A percentile compares a stretch with the other conserved stretches of the same genome.
Evolutionary conservation across 2,113 vertebrate genomes (phyloP).

Genomic region (Amazona vittata): DNA sequence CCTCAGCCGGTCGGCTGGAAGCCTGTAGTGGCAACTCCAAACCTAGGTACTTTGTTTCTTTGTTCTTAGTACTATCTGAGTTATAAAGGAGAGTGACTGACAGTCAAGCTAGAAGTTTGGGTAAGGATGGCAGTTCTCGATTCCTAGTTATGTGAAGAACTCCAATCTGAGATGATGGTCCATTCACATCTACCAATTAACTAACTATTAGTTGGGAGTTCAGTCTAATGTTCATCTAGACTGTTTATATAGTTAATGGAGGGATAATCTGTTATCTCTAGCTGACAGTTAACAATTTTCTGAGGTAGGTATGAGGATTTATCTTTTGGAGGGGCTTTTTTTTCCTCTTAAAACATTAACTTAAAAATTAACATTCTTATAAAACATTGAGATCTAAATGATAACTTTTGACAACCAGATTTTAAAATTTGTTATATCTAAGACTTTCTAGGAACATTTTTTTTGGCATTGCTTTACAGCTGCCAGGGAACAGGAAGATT

Average conservation of each 20-base stretch:
- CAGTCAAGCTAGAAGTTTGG: neutral
- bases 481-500: neutral
- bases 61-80: neutral
- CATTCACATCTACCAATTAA: neutral
- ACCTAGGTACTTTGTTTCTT: neutral
- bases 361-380: neutral
- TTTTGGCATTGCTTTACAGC: neutral
- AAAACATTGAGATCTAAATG: neutral
- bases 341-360: neutral
- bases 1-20: neutral
- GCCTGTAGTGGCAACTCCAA: neutral
- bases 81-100: neutral
- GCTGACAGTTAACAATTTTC: neutral
- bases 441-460: neutral
- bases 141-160: neutral
- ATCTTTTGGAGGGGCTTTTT: neutral
- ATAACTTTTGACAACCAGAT: neutral
- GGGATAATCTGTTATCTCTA: neutral
- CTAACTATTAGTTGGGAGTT: neutral
- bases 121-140: neutral
- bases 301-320: neutral
- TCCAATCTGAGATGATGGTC: neutral
- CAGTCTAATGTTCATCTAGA: neutral
- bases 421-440: neutral
- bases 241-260: neutral